Evolutionary conservation across 2,888 invertebrate genomes (phyloP).

Genomic region (Dascillus cervinus): DNA sequence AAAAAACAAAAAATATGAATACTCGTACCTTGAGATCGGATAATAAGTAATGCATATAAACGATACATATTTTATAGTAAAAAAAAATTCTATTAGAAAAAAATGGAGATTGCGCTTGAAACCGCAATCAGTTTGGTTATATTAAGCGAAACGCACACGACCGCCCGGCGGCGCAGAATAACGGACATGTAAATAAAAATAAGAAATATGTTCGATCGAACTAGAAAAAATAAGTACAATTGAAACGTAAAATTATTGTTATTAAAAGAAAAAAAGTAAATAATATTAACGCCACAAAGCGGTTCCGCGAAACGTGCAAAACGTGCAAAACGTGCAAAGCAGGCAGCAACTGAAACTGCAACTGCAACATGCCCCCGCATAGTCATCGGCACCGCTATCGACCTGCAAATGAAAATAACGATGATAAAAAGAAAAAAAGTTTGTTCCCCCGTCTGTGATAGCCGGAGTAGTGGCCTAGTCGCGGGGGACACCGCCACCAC

Average conservation of each 20-base stretch:
- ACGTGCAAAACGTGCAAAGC: too few relatives aligned
- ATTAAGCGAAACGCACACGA: slow-evolving; percentile 34
- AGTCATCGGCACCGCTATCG: slow-evolving; percentile 15
- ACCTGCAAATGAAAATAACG: too few relatives aligned
- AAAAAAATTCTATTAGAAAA: too few relatives aligned
- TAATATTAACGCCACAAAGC: slow-evolving; percentile 24
- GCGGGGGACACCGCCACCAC: slow-evolving; percentile 22
- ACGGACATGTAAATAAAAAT: slow-evolving; percentile 39
- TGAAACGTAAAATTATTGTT: slow-evolving; percentile 25
- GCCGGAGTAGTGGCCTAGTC: slow-evolving; percentile 17
- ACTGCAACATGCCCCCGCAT: too few relatives aligned
- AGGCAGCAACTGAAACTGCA: too few relatives aligned
- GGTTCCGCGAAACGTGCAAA: slow-evolving; percentile 22
- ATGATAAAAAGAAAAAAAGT: too few relatives aligned
- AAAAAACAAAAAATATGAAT: slow-evolving; percentile 17
- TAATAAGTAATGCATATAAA: slow-evolving; percentile 28
- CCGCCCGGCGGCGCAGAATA: slow-evolving; percentile 32
- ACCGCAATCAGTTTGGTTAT: slow-evolving; percentile 19
- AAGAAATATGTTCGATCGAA: slow-evolving; percentile 32
- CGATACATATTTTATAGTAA: slow-evolving; percentile 18
- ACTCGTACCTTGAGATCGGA: slow-evolving; percentile 33
- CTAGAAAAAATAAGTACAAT: slow-evolving; percentile 37
- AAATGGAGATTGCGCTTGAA: slow-evolving; percentile 13
- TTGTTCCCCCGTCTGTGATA: slow-evolving; percentile 24
- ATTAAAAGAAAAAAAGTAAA: too few relatives aligned